A percentile compares a stretch with the other conserved stretches of the same genome.
phyloP scores from a whole-genome alignment of 1,140 invertebrate species.

The Macrosteles quadrilineatus region DNA sequence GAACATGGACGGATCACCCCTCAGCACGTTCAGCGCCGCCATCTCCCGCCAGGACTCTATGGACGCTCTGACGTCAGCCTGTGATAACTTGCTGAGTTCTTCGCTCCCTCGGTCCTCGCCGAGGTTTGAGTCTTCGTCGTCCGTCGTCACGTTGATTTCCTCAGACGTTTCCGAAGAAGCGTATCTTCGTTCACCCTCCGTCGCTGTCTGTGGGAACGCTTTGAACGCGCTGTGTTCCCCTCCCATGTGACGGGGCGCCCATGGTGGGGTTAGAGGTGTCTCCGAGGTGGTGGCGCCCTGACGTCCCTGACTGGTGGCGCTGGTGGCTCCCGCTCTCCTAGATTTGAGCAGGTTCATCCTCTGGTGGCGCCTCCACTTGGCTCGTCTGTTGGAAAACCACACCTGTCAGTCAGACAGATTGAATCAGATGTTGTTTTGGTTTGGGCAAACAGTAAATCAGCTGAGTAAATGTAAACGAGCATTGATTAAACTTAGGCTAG shows the following conservation, averaged over 20 bases:
- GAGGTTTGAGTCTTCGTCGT: constrained; percentile 41
- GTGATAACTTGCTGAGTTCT: neutral
- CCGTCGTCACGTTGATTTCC: constrained; percentile 46
- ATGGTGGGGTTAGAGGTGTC: constrained; percentile 39
- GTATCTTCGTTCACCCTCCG: constrained; percentile 34
- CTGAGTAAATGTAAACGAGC: too few relatives aligned
- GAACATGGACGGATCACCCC: constrained; percentile 18
- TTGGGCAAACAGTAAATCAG: too few relatives aligned
- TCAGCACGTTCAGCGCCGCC: constrained; percentile 30
- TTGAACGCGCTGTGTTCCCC: constrained; percentile 86
- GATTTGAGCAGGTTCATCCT: constrained; percentile 89
- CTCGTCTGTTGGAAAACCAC: constrained; percentile 98
- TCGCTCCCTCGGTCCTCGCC: neutral
- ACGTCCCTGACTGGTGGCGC: constrained; percentile 56
- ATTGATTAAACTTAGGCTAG: too few relatives aligned
- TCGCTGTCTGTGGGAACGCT: constrained; percentile 51
- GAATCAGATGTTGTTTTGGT: neutral
- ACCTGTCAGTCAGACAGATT: constrained; percentile 65
- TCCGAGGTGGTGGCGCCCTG: constrained; percentile 51
- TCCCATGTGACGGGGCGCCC: constrained; percentile 60
- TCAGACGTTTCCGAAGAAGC: constrained; percentile 43
- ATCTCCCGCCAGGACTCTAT: constrained; percentile 41
- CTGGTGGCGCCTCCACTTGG: constrained; percentile 94
- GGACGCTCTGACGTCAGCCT: constrained; percentile 35
- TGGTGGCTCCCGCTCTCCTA: constrained; percentile 57